Conservation (phyloP, 1,140 invertebrate genomes). For the Ephestia elutella region DNA sequence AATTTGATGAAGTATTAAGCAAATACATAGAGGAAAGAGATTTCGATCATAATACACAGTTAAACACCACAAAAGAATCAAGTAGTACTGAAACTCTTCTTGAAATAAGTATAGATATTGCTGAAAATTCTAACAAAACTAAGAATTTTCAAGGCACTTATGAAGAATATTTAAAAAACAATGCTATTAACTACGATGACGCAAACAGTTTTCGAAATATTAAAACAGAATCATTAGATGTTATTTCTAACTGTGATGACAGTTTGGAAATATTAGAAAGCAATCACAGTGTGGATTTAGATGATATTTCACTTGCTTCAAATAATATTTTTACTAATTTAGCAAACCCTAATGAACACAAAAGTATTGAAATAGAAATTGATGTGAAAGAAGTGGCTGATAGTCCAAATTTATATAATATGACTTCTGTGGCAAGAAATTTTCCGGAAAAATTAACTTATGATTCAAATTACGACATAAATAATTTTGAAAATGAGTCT, state of each 20-base stretch:
- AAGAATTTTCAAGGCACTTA: background rate
- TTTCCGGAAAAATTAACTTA: background rate
- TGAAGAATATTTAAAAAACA: background rate
- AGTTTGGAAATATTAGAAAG: background rate
- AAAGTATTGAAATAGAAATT: background rate
- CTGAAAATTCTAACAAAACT: background rate
- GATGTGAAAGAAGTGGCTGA: background rate
- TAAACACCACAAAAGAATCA: background rate
- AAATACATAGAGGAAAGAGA: background rate
- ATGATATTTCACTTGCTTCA: slow-evolving; percentile 17
- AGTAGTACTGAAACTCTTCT: background rate
- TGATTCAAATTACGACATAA: no score
- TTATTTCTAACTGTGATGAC: background rate
- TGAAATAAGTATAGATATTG: background rate
- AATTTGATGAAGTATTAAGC: background rate
- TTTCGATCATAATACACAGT: background rate
- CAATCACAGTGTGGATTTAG: background rate
- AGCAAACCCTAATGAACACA: background rate
- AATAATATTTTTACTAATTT: slow-evolving; percentile 5
- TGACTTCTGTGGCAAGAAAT: no score
- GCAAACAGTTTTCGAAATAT: background rate
- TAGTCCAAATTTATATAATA: background rate
- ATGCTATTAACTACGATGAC: background rate
- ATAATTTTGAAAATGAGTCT: background rate
- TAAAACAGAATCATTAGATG: background rate